Percentiles rank a stretch among this genome's conserved stretches.
Conservation (phyloP, 2,888 invertebrate genomes). For the Microchrysa polita region DNA sequence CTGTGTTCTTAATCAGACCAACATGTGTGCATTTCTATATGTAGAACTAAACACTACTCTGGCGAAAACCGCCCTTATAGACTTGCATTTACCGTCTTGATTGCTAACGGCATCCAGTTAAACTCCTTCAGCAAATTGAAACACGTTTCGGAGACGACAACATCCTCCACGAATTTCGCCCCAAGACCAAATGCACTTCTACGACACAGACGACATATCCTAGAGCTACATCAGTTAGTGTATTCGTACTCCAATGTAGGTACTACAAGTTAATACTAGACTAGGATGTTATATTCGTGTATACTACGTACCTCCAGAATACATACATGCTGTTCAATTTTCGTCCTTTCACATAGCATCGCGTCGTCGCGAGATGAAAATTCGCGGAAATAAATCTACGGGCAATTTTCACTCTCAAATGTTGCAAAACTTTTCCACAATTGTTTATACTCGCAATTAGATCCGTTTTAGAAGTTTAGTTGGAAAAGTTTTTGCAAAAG, state of each 20-base stretch:
- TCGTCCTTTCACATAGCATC: neutral
- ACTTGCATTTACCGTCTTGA: neutral
- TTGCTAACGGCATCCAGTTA: constrained; percentile 9
- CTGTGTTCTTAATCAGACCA: no score
- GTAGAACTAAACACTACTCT: no score
- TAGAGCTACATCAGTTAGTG: no score
- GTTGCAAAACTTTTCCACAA: constrained; percentile 22
- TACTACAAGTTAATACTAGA: no score
- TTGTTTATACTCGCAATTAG: constrained; percentile 38
- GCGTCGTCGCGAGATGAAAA: no score
- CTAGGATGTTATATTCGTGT: neutral
- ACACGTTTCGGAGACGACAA: no score
- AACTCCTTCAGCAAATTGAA: neutral
- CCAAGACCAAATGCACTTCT: neutral
- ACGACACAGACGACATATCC: neutral
- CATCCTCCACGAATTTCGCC: neutral
- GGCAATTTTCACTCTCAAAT: constrained; percentile 23
- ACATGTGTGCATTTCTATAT: no score
- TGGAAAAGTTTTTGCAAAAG: constrained; percentile 3
- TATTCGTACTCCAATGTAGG: no score
- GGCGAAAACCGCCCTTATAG: no score
- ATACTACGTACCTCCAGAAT: neutral
- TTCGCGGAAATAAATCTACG: constrained; percentile 21
- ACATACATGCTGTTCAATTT: neutral
- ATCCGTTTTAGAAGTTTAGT: constrained; percentile 33